Evolutionary conservation across 1,140 invertebrate genomes (phyloP).

Genomic region (Leptonema lineaticorne): DNA sequence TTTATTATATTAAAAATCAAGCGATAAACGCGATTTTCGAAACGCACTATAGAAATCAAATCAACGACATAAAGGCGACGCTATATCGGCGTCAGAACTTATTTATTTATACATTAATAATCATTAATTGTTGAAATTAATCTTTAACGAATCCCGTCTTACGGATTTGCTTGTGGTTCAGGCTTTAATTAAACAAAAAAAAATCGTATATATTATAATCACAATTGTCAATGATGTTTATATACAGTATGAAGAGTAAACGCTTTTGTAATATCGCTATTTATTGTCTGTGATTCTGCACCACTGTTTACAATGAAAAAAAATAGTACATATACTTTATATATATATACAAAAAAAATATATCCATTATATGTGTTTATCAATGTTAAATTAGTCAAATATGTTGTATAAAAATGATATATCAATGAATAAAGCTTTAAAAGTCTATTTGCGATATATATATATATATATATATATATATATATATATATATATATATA

Average conservation of each 20-base stretch:
- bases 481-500: background rate
- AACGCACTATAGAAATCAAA: too few species aligned
- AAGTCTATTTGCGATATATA: background rate
- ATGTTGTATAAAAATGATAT: background rate
- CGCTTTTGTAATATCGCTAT: constrained; percentile 23
- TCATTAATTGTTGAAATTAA: constrained; percentile 9
- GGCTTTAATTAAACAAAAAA: constrained; percentile 33
- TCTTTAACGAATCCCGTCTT: constrained; percentile 18
- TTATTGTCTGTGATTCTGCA: constrained; percentile 12
- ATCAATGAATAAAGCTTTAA: too few species aligned
- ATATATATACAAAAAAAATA: background rate
- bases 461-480: background rate
- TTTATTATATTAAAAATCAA: too few species aligned
- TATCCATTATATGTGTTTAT: background rate
- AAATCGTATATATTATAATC: constrained; percentile 25
- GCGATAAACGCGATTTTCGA: too few species aligned
- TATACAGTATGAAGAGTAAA: constrained; percentile 1
- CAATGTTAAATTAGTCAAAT: background rate
- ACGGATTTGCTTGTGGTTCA: constrained; percentile 31
- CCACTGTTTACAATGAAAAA: constrained; percentile 21
- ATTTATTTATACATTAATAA: too few species aligned
- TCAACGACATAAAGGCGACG: too few species aligned
- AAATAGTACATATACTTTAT: background rate
- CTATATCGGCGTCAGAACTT: too few species aligned
- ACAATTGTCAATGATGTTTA: constrained; percentile 17